Percentiles rank a stretch among this genome's conserved stretches.
Evolutionary conservation across 2,797 vertebrate genomes (phyloP).

Genomic region (Acestrorhynchus altus): DNA sequence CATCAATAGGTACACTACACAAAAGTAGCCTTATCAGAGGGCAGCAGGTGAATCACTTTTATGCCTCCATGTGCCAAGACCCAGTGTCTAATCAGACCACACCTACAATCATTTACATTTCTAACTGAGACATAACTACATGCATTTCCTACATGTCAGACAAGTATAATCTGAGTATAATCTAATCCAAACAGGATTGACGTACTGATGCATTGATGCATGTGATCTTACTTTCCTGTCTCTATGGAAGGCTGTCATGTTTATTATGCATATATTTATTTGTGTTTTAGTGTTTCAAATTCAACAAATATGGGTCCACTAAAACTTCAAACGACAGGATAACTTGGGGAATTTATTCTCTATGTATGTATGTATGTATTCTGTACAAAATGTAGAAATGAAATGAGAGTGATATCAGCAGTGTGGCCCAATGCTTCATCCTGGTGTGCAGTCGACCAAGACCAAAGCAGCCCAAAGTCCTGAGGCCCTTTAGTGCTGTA

Average conservation of each 20-base stretch:
- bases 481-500: neutral
- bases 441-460: conserved; percentile 18
- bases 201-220: no score
- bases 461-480: conserved; percentile 3
- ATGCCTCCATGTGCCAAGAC: no score
- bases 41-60: no score
- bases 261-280: neutral
- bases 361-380: neutral
- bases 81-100: no score
- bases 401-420: conserved; percentile 13
- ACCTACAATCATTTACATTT: no score
- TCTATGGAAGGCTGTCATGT: no score
- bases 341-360: neutral
- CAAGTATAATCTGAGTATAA: no score
- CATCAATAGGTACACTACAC: no score
- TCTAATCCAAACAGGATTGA: neutral
- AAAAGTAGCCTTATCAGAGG: no score
- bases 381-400: neutral
- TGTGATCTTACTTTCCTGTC: no score
- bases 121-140: no score
- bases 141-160: no score
- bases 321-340: neutral
- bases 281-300: neutral
- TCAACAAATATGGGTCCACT: neutral
- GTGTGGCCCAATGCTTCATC: conserved; percentile 12